Base-by-base conservation (phyloP, 2,113 vertebrate species). In the Bubo bubo region DNA sequence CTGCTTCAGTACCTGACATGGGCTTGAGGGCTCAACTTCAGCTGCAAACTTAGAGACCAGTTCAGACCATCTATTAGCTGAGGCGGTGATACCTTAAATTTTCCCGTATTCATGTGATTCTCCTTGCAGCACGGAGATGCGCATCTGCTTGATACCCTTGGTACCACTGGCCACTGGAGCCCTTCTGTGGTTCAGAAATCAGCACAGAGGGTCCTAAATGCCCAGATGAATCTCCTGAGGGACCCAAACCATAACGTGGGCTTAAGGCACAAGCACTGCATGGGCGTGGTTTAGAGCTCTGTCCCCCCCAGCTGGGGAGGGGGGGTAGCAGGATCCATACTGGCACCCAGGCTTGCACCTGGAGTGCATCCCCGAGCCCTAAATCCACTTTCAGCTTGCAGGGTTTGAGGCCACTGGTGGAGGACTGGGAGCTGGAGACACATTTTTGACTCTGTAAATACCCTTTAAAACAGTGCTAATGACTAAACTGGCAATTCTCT, bases 161-260 rank as follows among this genome's bases (percentile, higher is more conserved):
- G 45, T 21, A 10, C 24, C 18, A 2, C 32, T 53, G 53, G 43
- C 84, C 55, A 24, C 41, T 1, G 0, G n/a, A 91, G 56, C n/a
- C 28, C 21, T 37, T 58, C 22, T 74, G 41, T 45, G 19, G 47
- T 35, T 55, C 64, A 52, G 30, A 76, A 84, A 52, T 21, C 0
- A 5, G 13, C 28, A 23, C 6, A 4, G 37, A 52, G 28, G n/a
- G 21, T 81, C 50, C 72, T 71, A 41, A 64, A 39, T 43, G 37
- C 32, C 47, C 60, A 52, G 30, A 59, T 30, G 32, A 74, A 56
- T 35, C 14, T 86, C 35, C n/a, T 1, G 0, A 64, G 16, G 53
- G 21, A 86, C 22, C 16, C 23, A 87, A 64, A 67, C 3, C 1
- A 1, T 27, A n/a, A 11, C 0, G 1, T 55, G 45, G 14, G 12